phyloP scores from a whole-genome alignment of 2,888 invertebrate genomes.

The Sisyra nigra region DNA sequence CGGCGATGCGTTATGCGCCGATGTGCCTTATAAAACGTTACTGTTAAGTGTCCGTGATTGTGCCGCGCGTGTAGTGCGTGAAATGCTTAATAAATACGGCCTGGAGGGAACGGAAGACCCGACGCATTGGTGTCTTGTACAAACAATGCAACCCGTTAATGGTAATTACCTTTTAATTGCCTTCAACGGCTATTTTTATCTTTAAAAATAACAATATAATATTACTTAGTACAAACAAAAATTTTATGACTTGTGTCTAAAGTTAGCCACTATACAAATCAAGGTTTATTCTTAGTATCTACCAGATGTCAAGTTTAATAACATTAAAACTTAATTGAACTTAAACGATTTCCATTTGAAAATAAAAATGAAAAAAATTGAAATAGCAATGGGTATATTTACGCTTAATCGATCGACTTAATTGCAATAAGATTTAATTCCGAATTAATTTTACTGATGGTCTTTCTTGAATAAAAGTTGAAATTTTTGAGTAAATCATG shows the following conservation, averaged over 20 bases:
- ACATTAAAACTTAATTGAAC: too few relatives aligned
- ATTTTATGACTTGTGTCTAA: neutral
- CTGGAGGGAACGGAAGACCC: slow-evolving; percentile 80
- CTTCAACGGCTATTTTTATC: neutral
- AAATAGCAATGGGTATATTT: too few relatives aligned
- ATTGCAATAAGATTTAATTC: too few relatives aligned
- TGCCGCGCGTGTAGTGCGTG: slow-evolving; percentile 81
- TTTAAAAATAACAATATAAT: neutral
- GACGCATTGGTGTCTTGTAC: slow-evolving; percentile 83
- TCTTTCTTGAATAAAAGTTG: too few relatives aligned
- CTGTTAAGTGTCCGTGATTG: slow-evolving; percentile 85
- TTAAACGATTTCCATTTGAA: too few relatives aligned
- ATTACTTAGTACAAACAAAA: neutral
- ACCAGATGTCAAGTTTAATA: too few relatives aligned
- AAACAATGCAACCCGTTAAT: slow-evolving; percentile 33
- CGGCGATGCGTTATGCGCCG: slow-evolving; percentile 88
- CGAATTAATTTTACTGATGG: too few relatives aligned
- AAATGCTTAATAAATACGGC: slow-evolving; percentile 96
- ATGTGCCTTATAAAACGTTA: slow-evolving; percentile 96
- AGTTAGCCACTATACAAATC: neutral
- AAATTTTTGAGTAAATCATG: too few relatives aligned
- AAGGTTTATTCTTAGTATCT: neutral
- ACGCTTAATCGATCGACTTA: too few relatives aligned
- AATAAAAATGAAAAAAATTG: too few relatives aligned
- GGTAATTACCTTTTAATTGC: slow-evolving; percentile 4